These are phyloP conservation scores for Gadus macrocephalus DNA, from an alignment of 2,113 vertebrate genomes.

Conservation along the genomic window DNA sequence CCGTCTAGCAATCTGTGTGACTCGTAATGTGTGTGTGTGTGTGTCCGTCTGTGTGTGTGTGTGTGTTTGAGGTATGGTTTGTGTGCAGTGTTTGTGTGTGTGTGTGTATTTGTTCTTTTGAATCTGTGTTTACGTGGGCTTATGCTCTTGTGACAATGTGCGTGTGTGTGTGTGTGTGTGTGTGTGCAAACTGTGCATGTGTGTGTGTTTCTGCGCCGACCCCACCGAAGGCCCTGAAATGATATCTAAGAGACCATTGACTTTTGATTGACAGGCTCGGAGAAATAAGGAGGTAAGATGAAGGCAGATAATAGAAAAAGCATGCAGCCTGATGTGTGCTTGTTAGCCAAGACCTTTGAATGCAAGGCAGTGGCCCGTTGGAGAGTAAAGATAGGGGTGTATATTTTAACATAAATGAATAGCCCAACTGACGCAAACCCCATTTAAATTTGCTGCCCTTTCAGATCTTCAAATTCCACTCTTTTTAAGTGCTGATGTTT, in stretches of 20 bases:
- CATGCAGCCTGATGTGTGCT: constrained; percentile 41
- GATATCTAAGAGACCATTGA: constrained; percentile 42
- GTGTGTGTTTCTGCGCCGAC: constrained; percentile 7
- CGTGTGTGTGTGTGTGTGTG: neutral
- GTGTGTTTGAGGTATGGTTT: constrained; percentile 1
- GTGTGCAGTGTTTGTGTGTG: neutral
- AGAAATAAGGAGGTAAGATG: constrained; percentile 30
- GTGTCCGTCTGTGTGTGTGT: neutral
- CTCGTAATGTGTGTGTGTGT: neutral
- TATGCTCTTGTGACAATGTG: no score
- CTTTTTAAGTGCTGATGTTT: neutral
- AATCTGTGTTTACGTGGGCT: neutral
- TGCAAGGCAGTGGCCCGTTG: constrained; percentile 37
- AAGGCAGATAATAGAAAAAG: constrained; percentile 50
- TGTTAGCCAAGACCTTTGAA: constrained; percentile 51
- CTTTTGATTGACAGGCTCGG: constrained; percentile 51
- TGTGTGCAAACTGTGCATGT: neutral
- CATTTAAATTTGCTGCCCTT: constrained; percentile 9
- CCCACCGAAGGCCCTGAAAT: constrained; percentile 41
- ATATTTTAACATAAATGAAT: constrained; percentile 38
- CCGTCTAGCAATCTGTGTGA: no score
- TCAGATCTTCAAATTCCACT: neutral
- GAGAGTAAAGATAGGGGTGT: constrained; percentile 26
- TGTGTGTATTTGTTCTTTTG: neutral
- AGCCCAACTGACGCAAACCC: constrained; percentile 24